Evolutionary conservation across 2,888 invertebrate species (phyloP).

Genomic region (Idaea biselata): DNA sequence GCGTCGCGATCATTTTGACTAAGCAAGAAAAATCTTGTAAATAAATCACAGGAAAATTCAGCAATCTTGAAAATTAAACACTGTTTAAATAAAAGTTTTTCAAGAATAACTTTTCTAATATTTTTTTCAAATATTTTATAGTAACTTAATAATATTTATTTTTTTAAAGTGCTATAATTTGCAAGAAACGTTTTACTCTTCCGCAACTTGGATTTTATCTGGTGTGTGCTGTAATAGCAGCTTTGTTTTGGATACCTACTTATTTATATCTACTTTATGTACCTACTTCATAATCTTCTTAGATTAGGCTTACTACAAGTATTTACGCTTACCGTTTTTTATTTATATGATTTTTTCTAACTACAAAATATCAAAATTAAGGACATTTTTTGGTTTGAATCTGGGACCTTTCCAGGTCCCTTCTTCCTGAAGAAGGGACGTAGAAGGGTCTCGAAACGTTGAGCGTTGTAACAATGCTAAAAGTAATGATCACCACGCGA

Average conservation of each 20-base stretch:
- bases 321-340: background rate
- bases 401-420: too few relatives aligned
- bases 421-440: too few relatives aligned
- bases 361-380: too few relatives aligned
- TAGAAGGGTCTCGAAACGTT: too few relatives aligned
- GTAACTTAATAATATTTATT: background rate
- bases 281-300: background rate
- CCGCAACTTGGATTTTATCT: background rate
- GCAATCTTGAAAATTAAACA: background rate
- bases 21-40: too few relatives aligned
- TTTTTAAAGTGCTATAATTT: background rate
- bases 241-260: background rate
- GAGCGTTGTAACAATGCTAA: too few relatives aligned
- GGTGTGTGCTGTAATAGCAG: background rate
- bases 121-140: too few relatives aligned
- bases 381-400: too few relatives aligned
- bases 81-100: background rate
- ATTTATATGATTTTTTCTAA: too few relatives aligned
- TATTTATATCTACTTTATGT: background rate
- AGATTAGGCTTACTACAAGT: background rate
- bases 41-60: background rate
- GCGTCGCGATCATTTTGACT: background rate
- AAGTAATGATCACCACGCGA: too few relatives aligned
- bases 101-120: background rate
- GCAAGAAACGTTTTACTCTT: background rate